Evolutionary conservation across 2,888 invertebrate species (phyloP), one percentile per base, ranked within the genome.

Genomic region (Yponomeuta sedellus): DNA sequence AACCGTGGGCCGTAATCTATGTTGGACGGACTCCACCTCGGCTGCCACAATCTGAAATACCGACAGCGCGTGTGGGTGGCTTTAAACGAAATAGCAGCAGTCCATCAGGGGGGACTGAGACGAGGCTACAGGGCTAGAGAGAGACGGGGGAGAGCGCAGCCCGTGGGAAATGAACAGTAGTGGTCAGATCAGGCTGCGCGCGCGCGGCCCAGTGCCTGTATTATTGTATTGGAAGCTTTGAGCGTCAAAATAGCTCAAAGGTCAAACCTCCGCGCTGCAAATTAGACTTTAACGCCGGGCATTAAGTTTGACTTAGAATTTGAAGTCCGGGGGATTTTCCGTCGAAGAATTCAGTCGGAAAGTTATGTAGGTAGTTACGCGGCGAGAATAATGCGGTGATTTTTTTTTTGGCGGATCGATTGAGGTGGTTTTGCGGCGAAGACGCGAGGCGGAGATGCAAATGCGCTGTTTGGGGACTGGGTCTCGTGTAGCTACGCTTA

Each of bases 81-180:
- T 90, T 52, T 88, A 69, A 90, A 89, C 87, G 88, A 85, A 88
- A 89, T 87, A 88, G 86, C 88, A 84, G 86, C 89, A 86, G 88
- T 90, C 85, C 87, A 87, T 88, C 88, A 87, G 85, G 89, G 70
- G 74, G 22, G 74, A 90, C 44, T 61, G 81, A 72, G 88, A 89
- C 76, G 70, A 68, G 69, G 82, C 82, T 84, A 84, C 83, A 77
- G 76, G 68, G 81, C 75, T 75, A 66, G 80, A 91, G 71, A 70
- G 76, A 78, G 72, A 75, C 74, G 70, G 79, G 72, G 69, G 71
- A 78, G 75, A 77, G 80, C 80, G 81, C 83, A 85, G 85, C 86
- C 87, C 92, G 92, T 92, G 92, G 92, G 91, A 92, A 92, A 88
- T 92, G 91, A 90, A 92, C 92, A 91, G 92, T 90, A 92, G 92